A percentile compares a stretch with the other conserved stretches of the same genome.
Conservation (phyloP, 2,888 invertebrate genomes). For the Micoletzkya japonica region DNA sequence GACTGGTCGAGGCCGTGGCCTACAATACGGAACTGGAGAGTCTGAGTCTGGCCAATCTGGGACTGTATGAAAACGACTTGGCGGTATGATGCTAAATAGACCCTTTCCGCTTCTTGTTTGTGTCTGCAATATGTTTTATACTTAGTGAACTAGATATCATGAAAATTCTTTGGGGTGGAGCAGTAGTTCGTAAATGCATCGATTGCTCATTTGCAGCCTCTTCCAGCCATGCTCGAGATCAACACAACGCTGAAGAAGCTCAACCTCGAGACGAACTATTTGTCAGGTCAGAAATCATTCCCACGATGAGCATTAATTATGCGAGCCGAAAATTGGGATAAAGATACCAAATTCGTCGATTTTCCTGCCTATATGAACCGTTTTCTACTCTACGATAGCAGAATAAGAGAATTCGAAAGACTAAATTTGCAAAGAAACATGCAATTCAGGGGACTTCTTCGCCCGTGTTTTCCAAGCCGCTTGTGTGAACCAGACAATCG, state of each 20-base stretch:
- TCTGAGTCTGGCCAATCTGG: conserved; percentile 88
- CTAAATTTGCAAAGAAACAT: conserved; percentile 68
- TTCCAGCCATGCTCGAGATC: conserved; percentile 71
- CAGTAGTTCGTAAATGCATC: not conserved
- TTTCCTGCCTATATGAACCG: too few relatives aligned
- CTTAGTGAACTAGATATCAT: not conserved
- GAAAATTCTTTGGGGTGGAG: not conserved
- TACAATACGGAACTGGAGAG: conserved; percentile 88
- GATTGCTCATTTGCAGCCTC: conserved; percentile 62
- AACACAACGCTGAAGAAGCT: conserved; percentile 66
- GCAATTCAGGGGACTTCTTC: conserved; percentile 84
- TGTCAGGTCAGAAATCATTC: conserved; percentile 41
- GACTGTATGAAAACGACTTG: conserved; percentile 85
- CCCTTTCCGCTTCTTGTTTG: too few relatives aligned
- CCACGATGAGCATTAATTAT: not conserved
- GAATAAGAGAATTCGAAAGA: conserved; percentile 57
- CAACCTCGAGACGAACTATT: conserved; percentile 82
- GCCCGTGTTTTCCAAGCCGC: conserved; percentile 82
- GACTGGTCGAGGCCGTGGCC: conserved; percentile 84
- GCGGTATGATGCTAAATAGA: conserved; percentile 63
- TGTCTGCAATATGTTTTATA: not conserved
- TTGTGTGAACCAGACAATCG: conserved; percentile 81
- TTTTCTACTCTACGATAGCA: not conserved
- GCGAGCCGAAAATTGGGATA: too few relatives aligned
- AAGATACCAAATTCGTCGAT: too few relatives aligned